These are phyloP conservation scores for Octodon degus DNA, from an alignment of 2,113 vertebrate species.

Conservation along the genomic window DNA sequence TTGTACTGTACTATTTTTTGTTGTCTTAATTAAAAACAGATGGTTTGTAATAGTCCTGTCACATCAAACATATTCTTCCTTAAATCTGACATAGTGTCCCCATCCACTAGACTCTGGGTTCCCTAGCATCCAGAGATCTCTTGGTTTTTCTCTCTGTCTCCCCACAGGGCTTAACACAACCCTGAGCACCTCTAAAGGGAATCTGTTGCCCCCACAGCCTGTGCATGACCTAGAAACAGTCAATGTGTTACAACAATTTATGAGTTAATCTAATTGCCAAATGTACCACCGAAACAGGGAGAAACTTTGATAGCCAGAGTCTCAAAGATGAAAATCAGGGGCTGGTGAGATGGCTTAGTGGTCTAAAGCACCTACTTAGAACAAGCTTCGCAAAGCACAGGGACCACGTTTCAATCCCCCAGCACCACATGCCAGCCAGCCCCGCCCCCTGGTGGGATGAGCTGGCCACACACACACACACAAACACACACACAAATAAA, in stretches of 20 bases:
- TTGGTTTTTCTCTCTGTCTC: neutral
- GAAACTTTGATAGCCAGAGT: neutral
- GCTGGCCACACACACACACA: too few relatives aligned
- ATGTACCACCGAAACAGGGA: neutral
- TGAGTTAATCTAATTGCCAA: neutral
- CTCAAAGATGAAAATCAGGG: neutral
- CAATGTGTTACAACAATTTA: neutral
- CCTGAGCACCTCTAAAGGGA: neutral
- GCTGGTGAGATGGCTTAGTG: too few relatives aligned
- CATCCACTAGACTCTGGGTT: neutral
- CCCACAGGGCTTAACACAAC: neutral
- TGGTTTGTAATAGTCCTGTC: neutral
- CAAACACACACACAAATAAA: too few relatives aligned
- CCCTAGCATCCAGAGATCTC: neutral
- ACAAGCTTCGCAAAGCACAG: too few relatives aligned
- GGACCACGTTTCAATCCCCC: too few relatives aligned
- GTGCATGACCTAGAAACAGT: neutral
- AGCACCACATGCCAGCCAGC: too few relatives aligned
- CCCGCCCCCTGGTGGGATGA: too few relatives aligned
- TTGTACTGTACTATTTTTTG: neutral
- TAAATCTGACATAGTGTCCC: neutral
- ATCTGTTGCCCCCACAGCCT: neutral
- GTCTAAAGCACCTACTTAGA: too few relatives aligned
- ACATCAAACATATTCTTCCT: neutral
- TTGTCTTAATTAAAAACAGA: conserved; percentile 34